These are phyloP conservation scores for Etheostoma cragini DNA, from an alignment of 2,113 vertebrate species.

Conservation along the genomic window DNA sequence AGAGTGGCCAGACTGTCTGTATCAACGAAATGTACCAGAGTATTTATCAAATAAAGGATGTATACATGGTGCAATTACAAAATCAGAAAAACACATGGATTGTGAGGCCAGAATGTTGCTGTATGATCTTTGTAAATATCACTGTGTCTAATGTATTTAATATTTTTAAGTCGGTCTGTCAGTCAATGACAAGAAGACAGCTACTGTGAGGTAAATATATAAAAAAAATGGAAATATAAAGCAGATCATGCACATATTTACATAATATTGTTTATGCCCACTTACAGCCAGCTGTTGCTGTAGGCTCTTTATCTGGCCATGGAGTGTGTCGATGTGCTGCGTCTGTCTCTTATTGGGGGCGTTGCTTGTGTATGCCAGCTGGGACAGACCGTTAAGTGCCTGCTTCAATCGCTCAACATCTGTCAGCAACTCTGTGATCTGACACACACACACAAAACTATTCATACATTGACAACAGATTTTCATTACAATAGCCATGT, in stretches of 20 bases:
- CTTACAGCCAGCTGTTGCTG: conserved; percentile 97
- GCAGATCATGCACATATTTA: background rate
- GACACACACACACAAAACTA: conserved; percentile 13
- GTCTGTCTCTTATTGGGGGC: conserved; percentile 89
- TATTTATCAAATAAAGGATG: background rate
- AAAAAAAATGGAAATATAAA: background rate
- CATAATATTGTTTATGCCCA: conserved; percentile 41
- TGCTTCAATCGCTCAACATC: conserved; percentile 95
- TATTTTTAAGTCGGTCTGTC: background rate
- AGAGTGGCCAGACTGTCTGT: too few relatives aligned
- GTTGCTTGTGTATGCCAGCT: conserved; percentile 89
- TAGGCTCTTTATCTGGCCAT: conserved; percentile 90
- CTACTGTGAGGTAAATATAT: background rate
- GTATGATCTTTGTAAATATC: background rate
- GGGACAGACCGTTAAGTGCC: conserved; percentile 92
- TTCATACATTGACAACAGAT: too few relatives aligned
- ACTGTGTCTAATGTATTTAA: background rate
- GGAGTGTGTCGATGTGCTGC: conserved; percentile 90
- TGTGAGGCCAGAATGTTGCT: background rate
- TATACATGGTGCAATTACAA: background rate
- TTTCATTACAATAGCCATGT: too few relatives aligned
- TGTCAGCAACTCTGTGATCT: conserved; percentile 95
- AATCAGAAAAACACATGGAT: background rate
- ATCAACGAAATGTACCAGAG: too few relatives aligned
- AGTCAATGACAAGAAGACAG: background rate